Evolutionary conservation across 2,113 vertebrate genomes (phyloP).

Genomic region (Pithys albifrons): DNA sequence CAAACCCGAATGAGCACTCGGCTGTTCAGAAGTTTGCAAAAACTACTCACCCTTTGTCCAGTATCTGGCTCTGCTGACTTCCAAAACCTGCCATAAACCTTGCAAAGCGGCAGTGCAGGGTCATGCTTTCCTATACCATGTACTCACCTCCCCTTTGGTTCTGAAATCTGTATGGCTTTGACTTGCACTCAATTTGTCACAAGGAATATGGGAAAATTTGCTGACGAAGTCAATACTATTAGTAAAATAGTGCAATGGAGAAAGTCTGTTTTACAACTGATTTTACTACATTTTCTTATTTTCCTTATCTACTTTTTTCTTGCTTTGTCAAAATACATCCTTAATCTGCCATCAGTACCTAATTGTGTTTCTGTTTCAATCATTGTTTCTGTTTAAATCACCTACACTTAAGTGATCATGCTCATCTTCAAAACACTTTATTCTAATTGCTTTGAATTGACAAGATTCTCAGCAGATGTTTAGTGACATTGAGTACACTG

Average conservation of each 20-base stretch:
- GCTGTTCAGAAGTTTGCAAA: background rate
- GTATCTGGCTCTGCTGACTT: background rate
- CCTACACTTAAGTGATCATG: background rate
- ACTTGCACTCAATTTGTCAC: background rate
- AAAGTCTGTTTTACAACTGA: background rate
- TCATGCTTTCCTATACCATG: rapidly evolving
- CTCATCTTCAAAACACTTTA: background rate
- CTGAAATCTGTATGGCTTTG: background rate
- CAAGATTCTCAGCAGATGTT: background rate
- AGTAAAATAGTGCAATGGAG: background rate
- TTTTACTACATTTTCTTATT: background rate
- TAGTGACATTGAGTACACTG: background rate
- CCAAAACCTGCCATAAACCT: background rate
- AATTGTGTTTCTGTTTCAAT: background rate
- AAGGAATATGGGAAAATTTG: background rate
- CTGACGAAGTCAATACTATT: background rate
- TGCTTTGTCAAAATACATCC: background rate
- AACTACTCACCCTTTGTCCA: background rate
- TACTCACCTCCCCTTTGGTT: background rate
- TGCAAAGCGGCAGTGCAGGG: background rate
- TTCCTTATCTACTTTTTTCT: background rate
- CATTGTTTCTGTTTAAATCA: background rate
- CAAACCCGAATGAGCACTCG: background rate
- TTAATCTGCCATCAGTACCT: background rate
- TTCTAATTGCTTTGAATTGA: background rate